Percentiles rank a stretch among this genome's conserved stretches.
Evolutionary conservation across 2,797 vertebrate genomes (phyloP).

Genomic region (Balearica regulorum): DNA sequence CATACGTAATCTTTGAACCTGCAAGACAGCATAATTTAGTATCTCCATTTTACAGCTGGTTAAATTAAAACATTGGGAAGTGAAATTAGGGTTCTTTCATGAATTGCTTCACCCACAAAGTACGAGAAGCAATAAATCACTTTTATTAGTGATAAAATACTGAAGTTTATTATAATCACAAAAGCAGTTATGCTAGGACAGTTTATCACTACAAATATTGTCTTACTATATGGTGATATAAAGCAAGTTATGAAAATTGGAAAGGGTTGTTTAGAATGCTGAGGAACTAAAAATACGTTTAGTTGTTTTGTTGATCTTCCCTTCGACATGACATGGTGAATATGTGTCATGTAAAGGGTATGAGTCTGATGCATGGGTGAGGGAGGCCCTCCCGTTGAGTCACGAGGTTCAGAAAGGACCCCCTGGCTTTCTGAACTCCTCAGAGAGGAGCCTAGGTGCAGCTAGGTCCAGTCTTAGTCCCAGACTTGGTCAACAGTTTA

Average conservation of each 20-base stretch:
- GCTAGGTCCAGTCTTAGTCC: too few species aligned
- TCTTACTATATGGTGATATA: neutral
- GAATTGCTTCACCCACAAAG: neutral
- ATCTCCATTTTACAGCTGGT: neutral
- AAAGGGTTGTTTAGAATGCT: neutral
- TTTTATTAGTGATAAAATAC: constrained; percentile 12
- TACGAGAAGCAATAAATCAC: neutral
- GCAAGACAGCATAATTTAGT: neutral
- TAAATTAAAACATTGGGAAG: constrained; percentile 17
- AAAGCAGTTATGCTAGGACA: neutral
- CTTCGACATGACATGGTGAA: neutral
- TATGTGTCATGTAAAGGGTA: neutral
- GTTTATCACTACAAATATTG: neutral
- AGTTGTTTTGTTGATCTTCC: neutral
- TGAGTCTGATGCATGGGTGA: too few species aligned
- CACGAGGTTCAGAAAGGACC: too few species aligned
- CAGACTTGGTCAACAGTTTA: too few species aligned
- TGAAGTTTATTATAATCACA: neutral
- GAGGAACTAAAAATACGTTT: neutral
- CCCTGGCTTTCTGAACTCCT: too few species aligned
- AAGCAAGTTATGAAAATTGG: neutral
- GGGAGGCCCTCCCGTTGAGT: too few species aligned
- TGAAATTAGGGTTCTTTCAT: neutral
- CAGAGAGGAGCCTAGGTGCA: too few species aligned
- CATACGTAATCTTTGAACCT: neutral